A percentile compares a stretch with the other conserved stretches of the same genome.
These are phyloP conservation scores for Pachycephus smyrnensis DNA, from an alignment of 2,888 invertebrate species.

Conservation along the genomic window DNA sequence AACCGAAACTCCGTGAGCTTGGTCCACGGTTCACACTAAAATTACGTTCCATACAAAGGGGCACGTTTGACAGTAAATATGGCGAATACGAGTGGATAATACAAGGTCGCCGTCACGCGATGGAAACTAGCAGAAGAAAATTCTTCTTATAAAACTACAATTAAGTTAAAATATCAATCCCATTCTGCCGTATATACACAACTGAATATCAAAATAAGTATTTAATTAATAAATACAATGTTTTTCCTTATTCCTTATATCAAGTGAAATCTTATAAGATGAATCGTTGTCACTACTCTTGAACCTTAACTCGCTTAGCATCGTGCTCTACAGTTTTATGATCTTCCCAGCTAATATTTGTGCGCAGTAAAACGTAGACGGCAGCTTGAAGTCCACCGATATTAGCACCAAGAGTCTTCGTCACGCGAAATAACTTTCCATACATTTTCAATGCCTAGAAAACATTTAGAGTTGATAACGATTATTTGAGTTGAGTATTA, in stretches of 20 bases:
- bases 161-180: neutral
- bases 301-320: neutral
- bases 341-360: neutral
- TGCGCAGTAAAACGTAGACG: conserved; percentile 52
- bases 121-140: conserved; percentile 92
- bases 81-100: conserved; percentile 98
- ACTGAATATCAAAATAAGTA: neutral
- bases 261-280: neutral
- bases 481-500: neutral
- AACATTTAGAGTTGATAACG: conserved; percentile 1
- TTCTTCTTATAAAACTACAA: conserved; percentile 82
- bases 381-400: conserved; percentile 54
- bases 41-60: conserved; percentile 92
- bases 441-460: conserved; percentile 44
- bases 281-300: neutral
- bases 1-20: conserved; percentile 87
- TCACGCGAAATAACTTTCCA: conserved; percentile 43
- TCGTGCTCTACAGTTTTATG: neutral
- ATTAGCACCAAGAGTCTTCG: conserved; percentile 51
- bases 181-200: neutral
- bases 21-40: conserved; percentile 97
- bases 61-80: conserved; percentile 96
- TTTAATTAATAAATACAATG: neutral
- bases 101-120: conserved; percentile 88
- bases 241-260: neutral